Evolutionary conservation across 2,797 vertebrate species (phyloP).

Genomic region (Ceryle rudis): DNA sequence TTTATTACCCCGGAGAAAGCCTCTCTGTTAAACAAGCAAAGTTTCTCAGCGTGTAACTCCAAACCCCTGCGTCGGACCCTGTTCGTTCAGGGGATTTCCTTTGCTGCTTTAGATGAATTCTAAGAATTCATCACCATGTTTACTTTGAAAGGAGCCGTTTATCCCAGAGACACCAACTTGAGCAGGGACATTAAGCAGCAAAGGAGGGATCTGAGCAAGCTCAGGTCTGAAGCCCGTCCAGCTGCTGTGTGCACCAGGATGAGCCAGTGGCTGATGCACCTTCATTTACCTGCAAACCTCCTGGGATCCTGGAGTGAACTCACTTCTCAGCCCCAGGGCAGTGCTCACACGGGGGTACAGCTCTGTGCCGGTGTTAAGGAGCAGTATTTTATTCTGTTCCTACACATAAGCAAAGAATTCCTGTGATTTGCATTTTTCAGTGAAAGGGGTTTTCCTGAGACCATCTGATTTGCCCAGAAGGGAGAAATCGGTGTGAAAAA

Average conservation of each 20-base stretch:
- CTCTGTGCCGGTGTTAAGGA: background rate
- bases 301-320: background rate
- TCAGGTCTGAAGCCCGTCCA: background rate
- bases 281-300: background rate
- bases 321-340: background rate
- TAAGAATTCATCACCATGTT: background rate
- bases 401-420: background rate
- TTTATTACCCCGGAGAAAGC: background rate
- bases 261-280: background rate
- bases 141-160: background rate
- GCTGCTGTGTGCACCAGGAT: accelerated
- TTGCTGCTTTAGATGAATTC: background rate
- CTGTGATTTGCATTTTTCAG: background rate
- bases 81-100: constrained; percentile 40
- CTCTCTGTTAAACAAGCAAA: background rate
- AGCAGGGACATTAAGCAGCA: accelerated
- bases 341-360: accelerated
- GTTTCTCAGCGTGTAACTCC: background rate
- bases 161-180: background rate
- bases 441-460: background rate
- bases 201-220: background rate
- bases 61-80: accelerated
- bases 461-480: background rate
- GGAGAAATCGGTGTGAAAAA: background rate
- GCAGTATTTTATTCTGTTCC: background rate